These are phyloP conservation scores for Ceratosolen solmsi DNA, from an alignment of 1,140 invertebrate species.

Conservation along the genomic window DNA sequence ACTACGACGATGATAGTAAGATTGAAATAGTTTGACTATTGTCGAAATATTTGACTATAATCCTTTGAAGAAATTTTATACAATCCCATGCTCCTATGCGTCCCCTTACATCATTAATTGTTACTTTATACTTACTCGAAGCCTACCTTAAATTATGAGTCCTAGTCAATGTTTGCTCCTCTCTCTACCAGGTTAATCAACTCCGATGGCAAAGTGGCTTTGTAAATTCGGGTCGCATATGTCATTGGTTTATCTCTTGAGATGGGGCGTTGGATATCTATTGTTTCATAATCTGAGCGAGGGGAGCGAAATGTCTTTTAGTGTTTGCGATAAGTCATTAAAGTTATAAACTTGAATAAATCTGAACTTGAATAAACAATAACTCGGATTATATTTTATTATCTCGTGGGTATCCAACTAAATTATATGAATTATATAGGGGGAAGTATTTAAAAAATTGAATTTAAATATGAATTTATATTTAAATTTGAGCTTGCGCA, in stretches of 20 bases:
- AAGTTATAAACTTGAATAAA: too few species aligned
- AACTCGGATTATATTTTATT: too few species aligned
- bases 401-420: too few species aligned
- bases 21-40: too few species aligned
- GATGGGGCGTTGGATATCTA: not conserved
- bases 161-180: constrained; percentile 10
- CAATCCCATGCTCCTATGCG: too few species aligned
- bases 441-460: not conserved
- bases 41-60: too few species aligned
- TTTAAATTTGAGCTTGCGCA: not conserved
- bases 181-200: too few species aligned
- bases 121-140: not conserved
- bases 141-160: constrained; percentile 21
- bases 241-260: not conserved
- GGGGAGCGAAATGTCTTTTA: not conserved
- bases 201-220: not conserved
- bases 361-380: too few species aligned
- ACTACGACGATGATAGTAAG: too few species aligned
- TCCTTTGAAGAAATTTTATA: too few species aligned
- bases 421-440: too few species aligned
- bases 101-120: too few species aligned
- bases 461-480: not conserved
- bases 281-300: not conserved
- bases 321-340: not conserved
- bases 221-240: constrained; percentile 4